Evolutionary conservation across 2,888 invertebrate genomes (phyloP).

Genomic region (Magallana nippona): DNA sequence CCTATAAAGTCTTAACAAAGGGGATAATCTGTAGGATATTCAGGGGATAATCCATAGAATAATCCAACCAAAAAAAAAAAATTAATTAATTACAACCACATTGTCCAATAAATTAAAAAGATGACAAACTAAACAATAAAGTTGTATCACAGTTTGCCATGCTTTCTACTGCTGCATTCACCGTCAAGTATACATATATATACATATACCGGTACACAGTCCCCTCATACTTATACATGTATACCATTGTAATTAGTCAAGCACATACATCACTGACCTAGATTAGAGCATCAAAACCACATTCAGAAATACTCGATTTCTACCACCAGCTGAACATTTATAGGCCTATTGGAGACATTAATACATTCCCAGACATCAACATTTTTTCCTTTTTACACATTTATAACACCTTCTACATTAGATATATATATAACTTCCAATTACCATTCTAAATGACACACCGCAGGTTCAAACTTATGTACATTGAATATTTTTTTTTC

Average conservation of each 20-base stretch:
- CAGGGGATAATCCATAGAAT: too few species aligned
- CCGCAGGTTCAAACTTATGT: neutral
- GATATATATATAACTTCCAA: neutral
- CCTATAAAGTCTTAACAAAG: conserved; percentile 9
- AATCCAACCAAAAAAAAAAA: neutral
- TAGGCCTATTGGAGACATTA: neutral
- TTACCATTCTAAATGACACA: conserved; percentile 16
- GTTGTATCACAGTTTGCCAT: conserved; percentile 40
- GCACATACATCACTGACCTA: neutral
- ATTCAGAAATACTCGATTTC: too few species aligned
- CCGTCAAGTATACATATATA: too few species aligned
- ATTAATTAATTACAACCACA: conserved; percentile 3
- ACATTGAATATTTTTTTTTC: neutral
- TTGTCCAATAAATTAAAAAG: neutral
- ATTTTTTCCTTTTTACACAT: neutral
- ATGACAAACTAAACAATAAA: conserved; percentile 34
- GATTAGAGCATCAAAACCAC: too few species aligned
- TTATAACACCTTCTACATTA: neutral
- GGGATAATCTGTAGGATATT: too few species aligned
- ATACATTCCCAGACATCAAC: neutral
- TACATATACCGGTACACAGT: neutral
- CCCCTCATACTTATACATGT: neutral
- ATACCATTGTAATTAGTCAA: neutral
- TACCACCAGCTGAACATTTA: too few species aligned
- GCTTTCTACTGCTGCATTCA: neutral